These are phyloP conservation scores for Willisornis vidua DNA, from an alignment of 2,113 vertebrate genomes.

Conservation along the genomic window DNA sequence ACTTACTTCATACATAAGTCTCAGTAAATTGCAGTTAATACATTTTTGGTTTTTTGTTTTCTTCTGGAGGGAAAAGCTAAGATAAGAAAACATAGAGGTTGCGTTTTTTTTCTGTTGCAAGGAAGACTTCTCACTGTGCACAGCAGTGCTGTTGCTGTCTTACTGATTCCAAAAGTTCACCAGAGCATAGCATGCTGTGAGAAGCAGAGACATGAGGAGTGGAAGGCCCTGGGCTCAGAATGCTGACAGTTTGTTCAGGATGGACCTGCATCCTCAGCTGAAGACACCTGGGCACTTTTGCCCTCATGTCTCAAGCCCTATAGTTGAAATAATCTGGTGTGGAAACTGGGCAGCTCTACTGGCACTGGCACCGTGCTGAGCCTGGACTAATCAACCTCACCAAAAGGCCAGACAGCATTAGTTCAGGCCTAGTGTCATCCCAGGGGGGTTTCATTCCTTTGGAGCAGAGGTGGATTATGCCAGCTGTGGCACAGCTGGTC, in stretches of 20 bases:
- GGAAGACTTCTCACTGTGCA: not conserved
- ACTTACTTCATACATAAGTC: not conserved
- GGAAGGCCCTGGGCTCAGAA: not conserved
- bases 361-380: not conserved
- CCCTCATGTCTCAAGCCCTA: not conserved
- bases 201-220: not conserved
- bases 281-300: not conserved
- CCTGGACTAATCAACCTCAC: not conserved
- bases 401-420: rapidly evolving
- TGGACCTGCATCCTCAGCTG: not conserved
- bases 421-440: not conserved
- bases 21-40: not conserved
- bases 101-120: not conserved
- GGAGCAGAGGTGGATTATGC: not conserved
- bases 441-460: not conserved
- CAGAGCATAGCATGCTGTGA: not conserved
- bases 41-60: not conserved
- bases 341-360: not conserved
- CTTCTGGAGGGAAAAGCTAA: not conserved
- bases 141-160: not conserved
- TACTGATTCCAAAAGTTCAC: not conserved
- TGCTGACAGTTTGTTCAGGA: not conserved
- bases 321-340: not conserved
- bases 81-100: not conserved
- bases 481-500: not conserved